Conservation (phyloP, 2,888 invertebrate genomes). For the Hirudinaria manillensis region DNA sequence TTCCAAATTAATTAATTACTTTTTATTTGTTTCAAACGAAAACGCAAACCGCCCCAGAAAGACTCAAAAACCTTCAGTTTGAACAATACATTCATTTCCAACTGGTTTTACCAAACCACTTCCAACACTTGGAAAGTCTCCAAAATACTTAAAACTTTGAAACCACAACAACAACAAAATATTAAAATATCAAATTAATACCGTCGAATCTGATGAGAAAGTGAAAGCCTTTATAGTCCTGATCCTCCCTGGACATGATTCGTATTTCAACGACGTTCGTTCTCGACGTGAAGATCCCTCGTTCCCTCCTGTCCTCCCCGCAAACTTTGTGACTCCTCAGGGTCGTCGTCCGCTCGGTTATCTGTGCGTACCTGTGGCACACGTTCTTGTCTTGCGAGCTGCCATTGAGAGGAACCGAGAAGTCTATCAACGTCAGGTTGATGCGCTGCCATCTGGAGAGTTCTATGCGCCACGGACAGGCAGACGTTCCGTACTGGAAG, state of each 20-base stretch:
- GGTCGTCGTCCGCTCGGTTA: conserved; percentile 29
- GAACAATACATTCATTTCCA: no score
- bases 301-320: conserved; percentile 25
- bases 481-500: conserved; percentile 11
- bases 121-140: no score
- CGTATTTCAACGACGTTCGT: conserved; percentile 29
- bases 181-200: conserved; percentile 1
- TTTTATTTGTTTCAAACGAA: not conserved
- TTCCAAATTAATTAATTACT: no score
- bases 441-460: conserved; percentile 27
- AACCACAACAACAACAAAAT: no score
- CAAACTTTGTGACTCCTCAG: conserved; percentile 26
- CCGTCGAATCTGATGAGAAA: conserved; percentile 34
- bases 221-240: conserved; percentile 16
- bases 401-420: conserved; percentile 17
- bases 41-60: not conserved
- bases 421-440: conserved; percentile 29
- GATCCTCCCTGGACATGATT: conserved; percentile 20
- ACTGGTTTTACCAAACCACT: no score
- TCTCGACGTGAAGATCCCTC: conserved; percentile 22
- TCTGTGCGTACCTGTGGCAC: conserved; percentile 26
- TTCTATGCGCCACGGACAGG: conserved; percentile 32
- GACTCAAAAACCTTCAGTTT: not conserved
- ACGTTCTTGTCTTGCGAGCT: not conserved
- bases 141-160: no score